Evolutionary conservation across 2,888 invertebrate genomes (phyloP).

Genomic region (Eupithecia exiguata): DNA sequence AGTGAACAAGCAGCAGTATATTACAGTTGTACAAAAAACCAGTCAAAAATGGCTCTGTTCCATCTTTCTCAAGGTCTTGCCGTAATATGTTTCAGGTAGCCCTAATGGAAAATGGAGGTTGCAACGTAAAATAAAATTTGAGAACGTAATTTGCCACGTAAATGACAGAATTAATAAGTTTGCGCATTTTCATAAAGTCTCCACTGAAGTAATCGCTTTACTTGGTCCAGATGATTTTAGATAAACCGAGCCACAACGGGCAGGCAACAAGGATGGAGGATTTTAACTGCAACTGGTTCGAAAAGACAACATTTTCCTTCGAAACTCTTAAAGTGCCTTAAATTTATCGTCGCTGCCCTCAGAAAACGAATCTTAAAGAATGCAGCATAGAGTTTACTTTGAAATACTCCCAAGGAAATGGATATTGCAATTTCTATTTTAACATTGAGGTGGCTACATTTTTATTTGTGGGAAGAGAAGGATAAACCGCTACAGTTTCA

Average conservation of each 20-base stretch:
- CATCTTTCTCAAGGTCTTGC: constrained; percentile 5
- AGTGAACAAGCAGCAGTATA: neutral
- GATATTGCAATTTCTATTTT: constrained; percentile 78
- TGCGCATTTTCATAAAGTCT: constrained; percentile 76
- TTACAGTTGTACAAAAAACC: neutral
- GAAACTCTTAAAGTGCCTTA: constrained; percentile 58
- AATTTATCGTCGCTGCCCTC: constrained; percentile 39
- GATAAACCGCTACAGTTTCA: constrained; percentile 55
- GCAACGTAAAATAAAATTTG: constrained; percentile 40
- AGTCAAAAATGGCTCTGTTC: neutral
- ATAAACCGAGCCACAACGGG: constrained; percentile 71
- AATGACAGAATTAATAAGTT: constrained; percentile 73
- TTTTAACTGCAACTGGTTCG: constrained; percentile 81
- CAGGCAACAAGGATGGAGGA: constrained; percentile 76
- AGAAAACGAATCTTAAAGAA: constrained; percentile 54
- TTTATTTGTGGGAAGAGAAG: constrained; percentile 78
- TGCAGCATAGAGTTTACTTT: constrained; percentile 58
- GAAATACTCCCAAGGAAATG: constrained; percentile 54
- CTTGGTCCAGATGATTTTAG: constrained; percentile 81
- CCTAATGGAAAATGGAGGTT: constrained; percentile 24
- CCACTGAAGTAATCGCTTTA: constrained; percentile 76
- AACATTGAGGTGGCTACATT: constrained; percentile 79
- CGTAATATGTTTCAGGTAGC: constrained; percentile 13
- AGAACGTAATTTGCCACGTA: constrained; percentile 57
- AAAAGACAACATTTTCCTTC: constrained; percentile 80